A percentile compares a stretch with the other conserved stretches of the same genome.
phyloP scores from a whole-genome alignment of 2,113 vertebrate species.

The Pionites leucogaster region DNA sequence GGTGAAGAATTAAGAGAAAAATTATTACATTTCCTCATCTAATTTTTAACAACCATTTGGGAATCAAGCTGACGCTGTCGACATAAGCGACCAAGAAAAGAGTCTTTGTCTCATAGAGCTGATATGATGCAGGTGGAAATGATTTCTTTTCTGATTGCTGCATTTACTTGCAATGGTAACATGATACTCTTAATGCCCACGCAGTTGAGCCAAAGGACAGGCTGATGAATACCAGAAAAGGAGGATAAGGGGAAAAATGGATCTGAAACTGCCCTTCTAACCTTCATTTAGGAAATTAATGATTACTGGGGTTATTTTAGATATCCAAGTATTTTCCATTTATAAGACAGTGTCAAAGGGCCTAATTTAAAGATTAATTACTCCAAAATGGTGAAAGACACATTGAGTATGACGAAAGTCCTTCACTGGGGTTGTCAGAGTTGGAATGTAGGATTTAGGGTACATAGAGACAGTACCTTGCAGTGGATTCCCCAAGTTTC shows the following conservation, averaged over 20 bases:
- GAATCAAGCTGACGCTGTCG: not conserved
- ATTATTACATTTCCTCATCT: not conserved
- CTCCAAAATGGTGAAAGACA: not conserved
- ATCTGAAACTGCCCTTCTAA: not conserved
- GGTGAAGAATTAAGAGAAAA: not conserved
- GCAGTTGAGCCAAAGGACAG: slow-evolving; percentile 21
- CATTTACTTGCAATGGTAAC: not conserved
- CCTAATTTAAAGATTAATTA: not conserved
- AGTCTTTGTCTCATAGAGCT: not conserved
- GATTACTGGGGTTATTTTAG: not conserved
- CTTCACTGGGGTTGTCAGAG: not conserved
- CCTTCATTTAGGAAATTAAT: not conserved
- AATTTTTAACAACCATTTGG: not conserved
- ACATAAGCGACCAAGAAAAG: not conserved
- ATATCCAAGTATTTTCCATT: not conserved
- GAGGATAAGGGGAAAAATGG: not conserved
- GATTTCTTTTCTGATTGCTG: not conserved
- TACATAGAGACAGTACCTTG: not conserved
- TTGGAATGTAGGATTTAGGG: not conserved
- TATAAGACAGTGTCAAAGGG: not conserved
- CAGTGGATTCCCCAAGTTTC: not conserved
- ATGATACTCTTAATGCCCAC: not conserved
- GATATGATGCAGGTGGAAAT: not conserved
- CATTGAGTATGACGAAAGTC: not conserved
- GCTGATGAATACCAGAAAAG: not conserved